phyloP scores from a whole-genome alignment of 1,140 invertebrate genomes.

The Hyles euphorbiae region DNA sequence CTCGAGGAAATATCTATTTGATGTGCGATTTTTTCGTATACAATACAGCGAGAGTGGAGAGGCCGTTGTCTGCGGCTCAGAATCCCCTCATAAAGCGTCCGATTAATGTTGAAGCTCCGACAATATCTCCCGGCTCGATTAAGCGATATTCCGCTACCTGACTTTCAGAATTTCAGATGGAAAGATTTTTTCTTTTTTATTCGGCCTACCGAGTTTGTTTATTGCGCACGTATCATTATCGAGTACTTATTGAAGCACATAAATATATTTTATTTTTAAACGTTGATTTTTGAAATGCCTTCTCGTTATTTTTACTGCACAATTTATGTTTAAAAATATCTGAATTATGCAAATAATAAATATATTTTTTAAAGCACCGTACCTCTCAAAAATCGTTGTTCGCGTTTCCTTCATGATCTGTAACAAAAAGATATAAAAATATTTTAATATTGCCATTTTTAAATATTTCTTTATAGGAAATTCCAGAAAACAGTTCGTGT shows the following conservation, averaged over 20 bases:
- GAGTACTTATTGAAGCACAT: too few species aligned
- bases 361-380: too few species aligned
- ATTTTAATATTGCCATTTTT: constrained; percentile 1
- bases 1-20: constrained; percentile 13
- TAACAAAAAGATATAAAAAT: constrained; percentile 11
- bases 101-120: constrained; percentile 58
- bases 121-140: constrained; percentile 48
- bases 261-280: too few species aligned
- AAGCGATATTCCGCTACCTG: constrained; percentile 57
- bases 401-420: constrained; percentile 7
- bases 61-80: constrained; percentile 34
- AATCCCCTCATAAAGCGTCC: constrained; percentile 58
- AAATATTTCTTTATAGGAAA: too few species aligned
- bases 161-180: constrained; percentile 36
- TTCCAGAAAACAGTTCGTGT: too few species aligned
- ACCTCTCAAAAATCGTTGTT: too few species aligned
- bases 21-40: constrained; percentile 36
- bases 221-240: too few species aligned
- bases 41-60: constrained; percentile 24
- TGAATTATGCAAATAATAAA: too few species aligned
- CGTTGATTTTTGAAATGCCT: too few species aligned
- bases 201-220: too few species aligned
- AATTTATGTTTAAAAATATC: background rate
- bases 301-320: background rate
- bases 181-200: constrained; percentile 14